Evolutionary conservation across 2,888 invertebrate species (phyloP), one percentile per base, ranked within the genome.

Genomic region (Athalia circularis): DNA sequence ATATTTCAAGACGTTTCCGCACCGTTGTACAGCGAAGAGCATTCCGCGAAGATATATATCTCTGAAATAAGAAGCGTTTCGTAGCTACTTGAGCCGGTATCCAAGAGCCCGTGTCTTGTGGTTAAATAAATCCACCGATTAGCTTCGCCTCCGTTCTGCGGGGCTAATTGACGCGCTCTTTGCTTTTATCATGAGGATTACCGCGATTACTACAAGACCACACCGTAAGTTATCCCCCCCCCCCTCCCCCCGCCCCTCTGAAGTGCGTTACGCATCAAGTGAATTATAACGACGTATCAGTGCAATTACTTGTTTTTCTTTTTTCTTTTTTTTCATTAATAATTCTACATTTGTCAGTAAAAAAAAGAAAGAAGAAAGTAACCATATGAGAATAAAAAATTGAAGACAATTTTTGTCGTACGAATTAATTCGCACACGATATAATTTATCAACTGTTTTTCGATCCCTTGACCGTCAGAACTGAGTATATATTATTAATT

Each of bases 1-100:
- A 54, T 68, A 68, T 68, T 68, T 68, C 68, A 68, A 68, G 68
- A 68, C 52, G 52, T 54, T 68, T 68, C 54, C 47, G 47, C 15
- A 50, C n/a, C 15, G 67, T 47, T 47, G 48, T 29, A 54, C 47
- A 15, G 2, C 45, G 65, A 43, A 45, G 48, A 67, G 67, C 67
- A 67, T 67, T 52, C 50, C 8, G 47, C 67, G n/a, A 50, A 67
- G 48, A 62, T 13, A 54, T 43, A 68, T 68, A 68, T 68, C 68
- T 68, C 54, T 52, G 68, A 54, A 68, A 68, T 68, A 68, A 54
- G 29, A 43, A 68, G 54, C 50, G 7, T 11, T 11, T 43, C 11
- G 15, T 9, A 54, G 52, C 5, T 52, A 68, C 68, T 68, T 68
- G 9, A 68, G 43, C 0, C 52, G 15, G 52, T 54, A 54, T 68